Percentiles rank a stretch among this genome's conserved stretches.
phyloP scores from a whole-genome alignment of 1,140 invertebrate genomes.

The Cryptotermes secundus region DNA sequence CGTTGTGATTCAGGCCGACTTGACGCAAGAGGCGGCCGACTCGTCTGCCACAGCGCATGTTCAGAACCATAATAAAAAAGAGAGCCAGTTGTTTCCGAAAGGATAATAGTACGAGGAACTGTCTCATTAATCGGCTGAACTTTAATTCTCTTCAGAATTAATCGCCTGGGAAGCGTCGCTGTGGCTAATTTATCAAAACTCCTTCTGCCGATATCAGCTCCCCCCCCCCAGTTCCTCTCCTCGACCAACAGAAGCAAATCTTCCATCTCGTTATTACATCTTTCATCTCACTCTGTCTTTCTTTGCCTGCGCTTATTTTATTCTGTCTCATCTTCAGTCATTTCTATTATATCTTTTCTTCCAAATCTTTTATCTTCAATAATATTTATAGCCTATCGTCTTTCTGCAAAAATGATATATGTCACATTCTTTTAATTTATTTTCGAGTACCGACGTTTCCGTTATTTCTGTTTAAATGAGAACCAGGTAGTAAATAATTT shows the following conservation, averaged over 20 bases:
- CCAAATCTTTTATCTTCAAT: not conserved
- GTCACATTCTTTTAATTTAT: no score
- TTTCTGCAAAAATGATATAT: not conserved
- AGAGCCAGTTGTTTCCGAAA: not conserved
- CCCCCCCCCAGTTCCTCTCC: not conserved
- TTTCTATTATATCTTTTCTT: not conserved
- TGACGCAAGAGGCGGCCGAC: no score
- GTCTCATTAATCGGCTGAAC: not conserved
- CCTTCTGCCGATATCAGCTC: not conserved
- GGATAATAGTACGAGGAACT: not conserved
- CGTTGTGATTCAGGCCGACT: no score
- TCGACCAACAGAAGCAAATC: not conserved
- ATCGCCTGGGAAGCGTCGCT: not conserved
- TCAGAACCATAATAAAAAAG: not conserved
- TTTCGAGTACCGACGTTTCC: no score
- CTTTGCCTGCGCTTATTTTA: not conserved
- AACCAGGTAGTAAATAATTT: no score
- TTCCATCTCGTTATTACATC: not conserved
- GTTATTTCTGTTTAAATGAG: no score
- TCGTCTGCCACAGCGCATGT: no score
- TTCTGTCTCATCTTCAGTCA: not conserved
- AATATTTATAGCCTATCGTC: not conserved
- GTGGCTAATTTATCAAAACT: not conserved
- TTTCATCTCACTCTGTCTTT: not conserved
- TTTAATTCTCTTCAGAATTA: slow-evolving; percentile 6